Base-by-base conservation (phyloP, 1,140 invertebrate genomes). In the Drosophila sp. region DNA sequence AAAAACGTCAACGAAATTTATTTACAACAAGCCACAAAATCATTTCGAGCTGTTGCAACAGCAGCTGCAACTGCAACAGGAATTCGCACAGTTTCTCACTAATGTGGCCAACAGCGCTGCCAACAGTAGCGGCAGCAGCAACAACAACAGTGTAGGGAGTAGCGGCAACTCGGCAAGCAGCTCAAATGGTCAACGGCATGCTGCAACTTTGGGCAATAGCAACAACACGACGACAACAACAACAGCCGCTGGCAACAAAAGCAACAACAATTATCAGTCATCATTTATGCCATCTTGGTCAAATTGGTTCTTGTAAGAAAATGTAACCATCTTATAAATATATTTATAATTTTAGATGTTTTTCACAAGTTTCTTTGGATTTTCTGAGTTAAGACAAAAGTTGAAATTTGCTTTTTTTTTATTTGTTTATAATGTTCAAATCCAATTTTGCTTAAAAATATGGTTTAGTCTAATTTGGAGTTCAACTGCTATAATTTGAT, bases 11-110 rank as follows among this genome's bases (percentile, higher is more conserved):
- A 84, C 87, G 4, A 91, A 91, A 61, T 91, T 91, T 45, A 87
- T 91, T 13, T 91, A 91, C 54, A 91, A 91, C 41, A 91, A 91
- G 65, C 90, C 90, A 16, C 90, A 91, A 40, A 91, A 91, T 75
- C 90, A 91, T 27, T 90, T 78, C 29, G 86, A 91, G 64, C 46
- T 91, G 63, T 36, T 91, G 48, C 90, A 91, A 58, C 90, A 91
- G 56, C 90, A 90, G 16, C 50, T 91, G 46, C 90, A 91, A 45
- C 50, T 91, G 70, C 90, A 91, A 45, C 90, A 91, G 74, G 90
- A 91, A 61, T 91, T 91, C 14, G 90, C 90, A 18, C 90, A 91
- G 63, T 87, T 91, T 38, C 71, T 91, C n/a, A 91, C 90, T 2
- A 91, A 83, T 40, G 87, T 91, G 54, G 89, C 89, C 16, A 90